A percentile compares a stretch with the other conserved stretches of the same genome.
Evolutionary conservation across 2,113 vertebrate genomes (phyloP).

Genomic region (Clarias batrachus): DNA sequence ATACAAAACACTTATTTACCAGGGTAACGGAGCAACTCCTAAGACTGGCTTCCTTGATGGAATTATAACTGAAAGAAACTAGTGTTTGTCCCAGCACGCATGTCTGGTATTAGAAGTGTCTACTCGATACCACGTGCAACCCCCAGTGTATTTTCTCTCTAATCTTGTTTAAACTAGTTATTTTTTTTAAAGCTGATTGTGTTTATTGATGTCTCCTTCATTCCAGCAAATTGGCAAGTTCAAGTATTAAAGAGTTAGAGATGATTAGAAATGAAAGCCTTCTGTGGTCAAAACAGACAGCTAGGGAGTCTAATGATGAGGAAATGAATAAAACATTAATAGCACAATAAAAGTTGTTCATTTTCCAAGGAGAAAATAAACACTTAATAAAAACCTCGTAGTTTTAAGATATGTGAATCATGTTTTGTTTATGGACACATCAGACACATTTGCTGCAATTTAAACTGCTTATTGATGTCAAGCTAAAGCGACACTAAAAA

Average conservation of each 20-base stretch:
- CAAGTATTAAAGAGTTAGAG: neutral
- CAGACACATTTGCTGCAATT: conserved; percentile 8
- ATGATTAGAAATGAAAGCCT: conserved; percentile 31
- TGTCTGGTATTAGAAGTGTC: neutral
- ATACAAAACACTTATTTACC: neutral
- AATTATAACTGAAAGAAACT: no score
- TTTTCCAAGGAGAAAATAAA: conserved; percentile 7
- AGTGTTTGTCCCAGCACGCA: neutral
- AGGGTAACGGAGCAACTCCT: neutral
- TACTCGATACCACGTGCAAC: neutral
- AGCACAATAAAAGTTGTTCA: conserved; percentile 9
- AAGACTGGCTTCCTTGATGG: neutral
- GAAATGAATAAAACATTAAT: neutral
- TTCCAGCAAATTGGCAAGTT: neutral
- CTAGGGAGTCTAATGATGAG: neutral
- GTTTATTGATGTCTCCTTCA: neutral
- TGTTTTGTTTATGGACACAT: neutral
- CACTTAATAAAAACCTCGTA: conserved; percentile 4
- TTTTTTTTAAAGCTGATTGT: neutral
- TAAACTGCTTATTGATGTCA: neutral
- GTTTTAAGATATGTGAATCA: neutral
- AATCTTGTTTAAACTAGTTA: neutral
- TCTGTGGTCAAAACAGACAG: neutral
- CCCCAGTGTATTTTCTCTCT: neutral
- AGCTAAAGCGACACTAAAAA: neutral